Percentiles rank a stretch among this genome's conserved stretches.
phyloP scores from a whole-genome alignment of 2,113 vertebrate species.

The Rousettus leschenaultii region DNA sequence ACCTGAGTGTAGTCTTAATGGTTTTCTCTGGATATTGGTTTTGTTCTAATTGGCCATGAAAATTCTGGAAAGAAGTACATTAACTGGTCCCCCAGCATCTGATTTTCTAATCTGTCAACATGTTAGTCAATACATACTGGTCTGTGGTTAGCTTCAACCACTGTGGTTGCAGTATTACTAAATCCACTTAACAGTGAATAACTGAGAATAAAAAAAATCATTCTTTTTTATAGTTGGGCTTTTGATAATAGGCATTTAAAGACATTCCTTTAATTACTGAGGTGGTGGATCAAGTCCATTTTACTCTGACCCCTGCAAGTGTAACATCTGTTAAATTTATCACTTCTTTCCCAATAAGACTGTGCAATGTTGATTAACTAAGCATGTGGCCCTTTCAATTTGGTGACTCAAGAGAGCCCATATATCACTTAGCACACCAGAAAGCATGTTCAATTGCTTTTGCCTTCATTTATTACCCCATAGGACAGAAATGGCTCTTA shows the following conservation, averaged over 20 bases:
- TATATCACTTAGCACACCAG: constrained; percentile 67
- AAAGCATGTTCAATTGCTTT: constrained; percentile 67
- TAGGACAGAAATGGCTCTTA: constrained; percentile 63
- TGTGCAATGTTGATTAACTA: constrained; percentile 64
- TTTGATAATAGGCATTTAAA: constrained; percentile 68
- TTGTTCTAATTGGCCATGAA: constrained; percentile 42
- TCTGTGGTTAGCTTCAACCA: not conserved
- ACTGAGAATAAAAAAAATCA: constrained; percentile 55
- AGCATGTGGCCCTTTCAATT: constrained; percentile 62
- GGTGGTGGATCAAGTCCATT: constrained; percentile 61
- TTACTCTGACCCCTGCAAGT: constrained; percentile 35
- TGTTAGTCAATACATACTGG: not conserved
- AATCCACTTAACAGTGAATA: constrained; percentile 31
- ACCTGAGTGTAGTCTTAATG: not conserved
- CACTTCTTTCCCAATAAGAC: constrained; percentile 40
- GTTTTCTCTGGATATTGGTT: not conserved
- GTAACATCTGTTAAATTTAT: constrained; percentile 70
- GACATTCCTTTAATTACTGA: constrained; percentile 62
- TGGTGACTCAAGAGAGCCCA: constrained; percentile 49
- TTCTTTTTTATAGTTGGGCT: constrained; percentile 51
- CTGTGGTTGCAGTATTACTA: constrained; percentile 27
- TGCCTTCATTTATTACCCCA: constrained; percentile 69
- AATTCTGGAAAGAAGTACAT: constrained; percentile 33
- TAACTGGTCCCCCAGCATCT: not conserved
- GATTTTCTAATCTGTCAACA: constrained; percentile 15